Conservation (phyloP, 2,797 vertebrate species). For the Hozukius guyotensis region DNA sequence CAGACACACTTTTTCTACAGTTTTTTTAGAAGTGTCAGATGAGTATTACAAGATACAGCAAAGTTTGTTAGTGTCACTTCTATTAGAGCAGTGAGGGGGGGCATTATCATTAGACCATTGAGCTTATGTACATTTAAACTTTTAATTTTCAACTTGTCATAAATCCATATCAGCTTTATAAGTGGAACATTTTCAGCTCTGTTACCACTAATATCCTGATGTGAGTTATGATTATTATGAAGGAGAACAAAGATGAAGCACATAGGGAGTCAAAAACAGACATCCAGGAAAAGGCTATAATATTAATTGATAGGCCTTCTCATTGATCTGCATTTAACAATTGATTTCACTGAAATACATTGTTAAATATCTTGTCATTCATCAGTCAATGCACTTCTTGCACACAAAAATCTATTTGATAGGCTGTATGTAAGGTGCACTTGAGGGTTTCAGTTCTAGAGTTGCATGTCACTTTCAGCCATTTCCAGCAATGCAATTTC, state of each 20-base stretch:
- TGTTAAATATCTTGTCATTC: background rate
- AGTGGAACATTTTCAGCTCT: background rate
- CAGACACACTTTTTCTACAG: background rate
- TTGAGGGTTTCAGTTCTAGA: background rate
- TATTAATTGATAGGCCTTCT: background rate
- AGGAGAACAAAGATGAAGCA: background rate
- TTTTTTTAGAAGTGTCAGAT: background rate
- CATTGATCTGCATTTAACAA: background rate
- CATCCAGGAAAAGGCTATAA: background rate
- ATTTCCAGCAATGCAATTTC: background rate
- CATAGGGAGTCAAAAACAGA: background rate
- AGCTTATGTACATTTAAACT: background rate
- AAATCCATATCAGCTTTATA: background rate
- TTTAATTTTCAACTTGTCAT: background rate
- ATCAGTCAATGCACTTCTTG: background rate
- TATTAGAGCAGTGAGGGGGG: background rate
- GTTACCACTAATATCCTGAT: background rate
- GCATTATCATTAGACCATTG: background rate
- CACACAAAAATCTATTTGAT: background rate
- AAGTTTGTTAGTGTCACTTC: background rate
- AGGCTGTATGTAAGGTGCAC: background rate
- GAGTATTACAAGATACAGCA: background rate
- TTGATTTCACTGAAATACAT: background rate
- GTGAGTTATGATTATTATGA: background rate
- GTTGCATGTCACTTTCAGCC: background rate